Percentiles rank a stretch among this genome's conserved stretches.
phyloP scores from a whole-genome alignment of 2,113 vertebrate species.

The Bungarus multicinctus region DNA sequence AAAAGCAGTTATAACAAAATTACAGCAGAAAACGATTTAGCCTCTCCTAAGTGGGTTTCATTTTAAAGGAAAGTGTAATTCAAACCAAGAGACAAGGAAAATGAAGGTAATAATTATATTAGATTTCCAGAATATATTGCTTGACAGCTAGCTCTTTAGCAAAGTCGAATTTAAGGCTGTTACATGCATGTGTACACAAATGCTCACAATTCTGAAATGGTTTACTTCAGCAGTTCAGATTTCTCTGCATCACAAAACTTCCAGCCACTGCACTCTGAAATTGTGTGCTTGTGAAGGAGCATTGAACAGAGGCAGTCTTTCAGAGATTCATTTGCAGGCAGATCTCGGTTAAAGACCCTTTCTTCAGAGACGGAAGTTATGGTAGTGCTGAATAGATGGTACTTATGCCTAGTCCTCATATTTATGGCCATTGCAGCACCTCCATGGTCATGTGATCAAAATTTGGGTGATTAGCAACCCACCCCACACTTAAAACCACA shows the following conservation, averaged over 20 bases:
- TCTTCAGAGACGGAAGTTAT: background rate
- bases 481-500: background rate
- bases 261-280: background rate
- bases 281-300: too few species aligned
- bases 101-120: constrained; percentile 55
- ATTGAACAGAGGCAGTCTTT: background rate
- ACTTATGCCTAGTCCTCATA: background rate
- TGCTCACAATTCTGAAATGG: background rate
- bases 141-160: constrained; percentile 32
- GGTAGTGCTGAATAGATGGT: background rate
- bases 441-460: background rate
- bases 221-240: constrained; percentile 19
- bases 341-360: background rate
- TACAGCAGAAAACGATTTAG: constrained; percentile 46
- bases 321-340: background rate
- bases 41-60: constrained; percentile 40
- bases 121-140: constrained; percentile 51
- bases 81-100: constrained; percentile 52
- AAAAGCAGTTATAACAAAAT: constrained; percentile 48
- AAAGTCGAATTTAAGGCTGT: constrained; percentile 45
- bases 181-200: background rate
- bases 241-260: constrained; percentile 34
- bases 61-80: constrained; percentile 57
- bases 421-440: background rate
- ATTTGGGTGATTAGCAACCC: background rate